Conservation (phyloP, 2,113 vertebrate species). For the Erythrolamprus reginae region DNA sequence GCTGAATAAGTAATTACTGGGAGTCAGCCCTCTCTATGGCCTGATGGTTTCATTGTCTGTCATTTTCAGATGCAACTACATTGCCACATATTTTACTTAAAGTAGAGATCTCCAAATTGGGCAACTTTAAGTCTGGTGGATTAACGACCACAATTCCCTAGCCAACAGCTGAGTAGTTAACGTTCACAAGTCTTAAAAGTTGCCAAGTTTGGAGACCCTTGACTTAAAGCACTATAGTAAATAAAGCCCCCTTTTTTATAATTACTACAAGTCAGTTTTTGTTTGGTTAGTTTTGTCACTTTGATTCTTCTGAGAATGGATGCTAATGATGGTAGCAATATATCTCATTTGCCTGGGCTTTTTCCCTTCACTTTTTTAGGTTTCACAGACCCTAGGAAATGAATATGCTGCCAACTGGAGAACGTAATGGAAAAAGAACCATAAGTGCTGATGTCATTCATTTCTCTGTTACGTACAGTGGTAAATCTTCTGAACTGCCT, state of each 20-base stretch:
- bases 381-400: constrained; percentile 93
- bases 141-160: too few relatives aligned
- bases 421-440: constrained; percentile 80
- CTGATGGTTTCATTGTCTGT: not conserved
- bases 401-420: constrained; percentile 73
- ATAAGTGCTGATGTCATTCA: constrained; percentile 91
- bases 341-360: not conserved
- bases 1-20: not conserved
- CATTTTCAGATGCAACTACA: not conserved
- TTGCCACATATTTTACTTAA: not conserved
- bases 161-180: not conserved
- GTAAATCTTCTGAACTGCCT: constrained; percentile 88
- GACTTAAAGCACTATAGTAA: not conserved
- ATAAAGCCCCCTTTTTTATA: not conserved
- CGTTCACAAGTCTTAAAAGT: not conserved
- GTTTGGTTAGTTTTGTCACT: not conserved
- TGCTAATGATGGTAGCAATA: not conserved
- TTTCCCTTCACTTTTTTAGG: constrained; percentile 66
- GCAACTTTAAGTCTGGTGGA: too few relatives aligned
- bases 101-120: too few relatives aligned
- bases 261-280: not conserved
- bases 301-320: not conserved
- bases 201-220: not conserved
- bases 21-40: not conserved
- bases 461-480: constrained; percentile 78